Conservation (phyloP, 2,113 vertebrate genomes). For the Chloroceryle aenea region DNA sequence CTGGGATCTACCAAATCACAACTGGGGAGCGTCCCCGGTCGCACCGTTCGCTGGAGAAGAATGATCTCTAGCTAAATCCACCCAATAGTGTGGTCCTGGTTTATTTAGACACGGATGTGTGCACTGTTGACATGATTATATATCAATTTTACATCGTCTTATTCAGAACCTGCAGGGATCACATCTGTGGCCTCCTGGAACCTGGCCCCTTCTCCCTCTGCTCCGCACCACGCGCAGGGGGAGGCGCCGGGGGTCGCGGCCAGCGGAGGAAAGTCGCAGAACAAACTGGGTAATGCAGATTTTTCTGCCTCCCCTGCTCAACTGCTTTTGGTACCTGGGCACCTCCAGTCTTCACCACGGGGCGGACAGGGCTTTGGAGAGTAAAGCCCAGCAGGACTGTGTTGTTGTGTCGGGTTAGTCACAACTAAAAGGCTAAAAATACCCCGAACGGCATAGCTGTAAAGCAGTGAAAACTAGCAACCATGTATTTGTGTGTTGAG, state of each 20-base stretch:
- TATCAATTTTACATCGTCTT: not conserved
- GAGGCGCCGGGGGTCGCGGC: not conserved
- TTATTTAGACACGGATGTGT: not conserved
- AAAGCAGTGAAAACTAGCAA: conserved; percentile 11
- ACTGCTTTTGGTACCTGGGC: not conserved
- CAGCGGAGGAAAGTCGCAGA: not conserved
- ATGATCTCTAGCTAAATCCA: not conserved
- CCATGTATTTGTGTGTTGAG: not conserved
- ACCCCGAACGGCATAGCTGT: not conserved
- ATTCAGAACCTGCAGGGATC: not conserved
- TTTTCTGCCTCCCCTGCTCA: not conserved
- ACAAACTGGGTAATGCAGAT: accelerated
- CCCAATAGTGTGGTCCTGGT: not conserved
- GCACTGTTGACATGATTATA: not conserved
- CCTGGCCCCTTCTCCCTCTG: not conserved
- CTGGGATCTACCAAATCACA: not conserved
- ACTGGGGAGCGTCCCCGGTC: not conserved
- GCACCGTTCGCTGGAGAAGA: not conserved
- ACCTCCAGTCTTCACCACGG: not conserved
- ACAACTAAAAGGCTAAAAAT: not conserved
- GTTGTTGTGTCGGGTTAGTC: not conserved
- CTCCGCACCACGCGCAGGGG: not conserved
- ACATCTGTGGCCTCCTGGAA: not conserved
- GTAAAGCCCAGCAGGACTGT: not conserved
- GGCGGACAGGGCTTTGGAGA: not conserved